Evolutionary conservation across 2,797 vertebrate species (phyloP), one percentile per base, ranked within the genome.

Genomic region (Rhinatrema bivittatum): DNA sequence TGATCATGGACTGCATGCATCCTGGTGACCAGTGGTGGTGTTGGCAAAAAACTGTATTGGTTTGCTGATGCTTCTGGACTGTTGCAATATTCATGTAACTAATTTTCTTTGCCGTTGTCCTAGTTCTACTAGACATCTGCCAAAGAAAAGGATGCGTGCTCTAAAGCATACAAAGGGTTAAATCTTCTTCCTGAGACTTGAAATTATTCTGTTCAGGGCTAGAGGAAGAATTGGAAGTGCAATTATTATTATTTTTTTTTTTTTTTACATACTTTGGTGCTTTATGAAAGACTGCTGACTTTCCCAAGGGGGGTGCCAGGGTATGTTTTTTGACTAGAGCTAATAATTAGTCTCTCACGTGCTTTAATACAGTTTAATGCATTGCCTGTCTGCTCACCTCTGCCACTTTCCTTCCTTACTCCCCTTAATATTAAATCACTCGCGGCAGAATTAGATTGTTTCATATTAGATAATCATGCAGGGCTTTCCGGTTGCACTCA

Each of bases 361-460:
- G 14, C 36, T 55, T 1, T 66, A 49, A 56, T 54, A 32, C 48
- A 32, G 49, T 19, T 68, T 72, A 62, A 46, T 62, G 28, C 32
- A 22, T 52, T 17, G 45, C 38, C 32, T 74, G 68, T 35, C 60
- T 71, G 48, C 50, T 66, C 29, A 37, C 31, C 21, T 44, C 36
- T 70, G 61, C 37, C 10, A 16, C 33, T 42, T 44, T 50, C 63
- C 48, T 39, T 56, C 61, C 23, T 55, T 70, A 58, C 47, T 39
- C 62, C 31, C 28, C 17, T 56, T 64, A 66, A 37, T 63, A 61
- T 57, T 66, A 68, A 68, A 59, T 69, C 44, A 53, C 50, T 58
- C 18, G 15, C 15, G 44, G 29, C 40, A 30, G 45, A 59, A 66
- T 48, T 49, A 39, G 49, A 32, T 53, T 41, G 41, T 29, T 56